Evolutionary conservation across 1,140 invertebrate genomes (phyloP).

Genomic region (Hetaerina americana): DNA sequence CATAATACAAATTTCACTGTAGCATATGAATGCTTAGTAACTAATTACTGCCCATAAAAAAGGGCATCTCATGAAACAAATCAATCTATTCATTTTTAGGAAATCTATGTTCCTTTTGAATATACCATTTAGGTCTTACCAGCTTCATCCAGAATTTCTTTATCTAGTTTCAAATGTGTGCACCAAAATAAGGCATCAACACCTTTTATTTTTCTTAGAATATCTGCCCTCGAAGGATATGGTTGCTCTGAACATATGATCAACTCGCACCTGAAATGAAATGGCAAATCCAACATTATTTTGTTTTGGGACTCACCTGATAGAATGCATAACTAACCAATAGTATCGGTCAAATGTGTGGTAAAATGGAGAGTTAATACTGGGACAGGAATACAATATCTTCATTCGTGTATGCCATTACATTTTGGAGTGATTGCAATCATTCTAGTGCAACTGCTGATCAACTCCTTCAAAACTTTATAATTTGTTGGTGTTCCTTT

Average conservation of each 20-base stretch:
- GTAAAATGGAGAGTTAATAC: no score
- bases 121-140: constrained; percentile 25
- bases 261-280: constrained; percentile 21
- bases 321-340: no score
- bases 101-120: neutral
- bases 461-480: no score
- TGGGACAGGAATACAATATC: no score
- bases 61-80: no score
- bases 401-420: no score
- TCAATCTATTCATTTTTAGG: neutral
- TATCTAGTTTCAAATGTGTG: constrained; percentile 17
- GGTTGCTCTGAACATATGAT: constrained; percentile 16
- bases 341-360: no score
- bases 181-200: constrained; percentile 23
- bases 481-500: no score
- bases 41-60: neutral
- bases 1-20: neutral
- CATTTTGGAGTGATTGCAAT: no score
- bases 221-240: constrained; percentile 9
- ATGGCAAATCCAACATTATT: neutral
- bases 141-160: constrained; percentile 23
- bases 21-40: neutral
- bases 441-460: no score
- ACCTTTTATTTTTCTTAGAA: constrained; percentile 19
- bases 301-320: no score